phyloP scores from a whole-genome alignment of 1,140 invertebrate genomes.

The Archivesica marissinica region DNA sequence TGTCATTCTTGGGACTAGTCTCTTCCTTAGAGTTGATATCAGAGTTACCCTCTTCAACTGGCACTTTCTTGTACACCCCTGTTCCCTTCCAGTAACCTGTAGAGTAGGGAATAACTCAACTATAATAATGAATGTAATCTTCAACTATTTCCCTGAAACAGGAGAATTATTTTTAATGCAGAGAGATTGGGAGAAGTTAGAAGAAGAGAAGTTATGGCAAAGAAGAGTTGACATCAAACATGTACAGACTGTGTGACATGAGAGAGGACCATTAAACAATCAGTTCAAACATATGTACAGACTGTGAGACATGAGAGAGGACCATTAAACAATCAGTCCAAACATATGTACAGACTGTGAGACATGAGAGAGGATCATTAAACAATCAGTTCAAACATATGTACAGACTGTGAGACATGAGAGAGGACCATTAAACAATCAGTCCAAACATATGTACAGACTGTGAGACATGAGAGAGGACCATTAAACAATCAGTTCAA shows the following conservation, averaged over 20 bases:
- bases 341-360: too few species aligned
- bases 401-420: too few species aligned
- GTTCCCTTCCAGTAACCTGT: slow-evolving; percentile 57
- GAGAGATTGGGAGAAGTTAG: neutral
- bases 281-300: neutral
- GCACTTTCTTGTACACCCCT: slow-evolving; percentile 44
- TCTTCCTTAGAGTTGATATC: neutral
- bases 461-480: too few species aligned
- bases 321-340: too few species aligned
- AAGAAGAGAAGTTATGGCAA: neutral
- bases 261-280: neutral
- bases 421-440: too few species aligned
- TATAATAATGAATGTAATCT: neutral
- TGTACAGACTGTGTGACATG: neutral
- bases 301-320: too few species aligned
- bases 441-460: too few species aligned
- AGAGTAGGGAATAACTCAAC: neutral
- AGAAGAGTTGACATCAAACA: neutral
- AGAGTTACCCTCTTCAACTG: slow-evolving; percentile 43
- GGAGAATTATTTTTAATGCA: neutral
- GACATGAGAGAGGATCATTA: too few species aligned
- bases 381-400: too few species aligned
- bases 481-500: too few species aligned
- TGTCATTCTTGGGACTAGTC: neutral
- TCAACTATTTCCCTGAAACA: neutral